Evolutionary conservation across 2,888 invertebrate species (phyloP), one percentile per base, ranked within the genome.

Genomic region (Frankliniella fusca): DNA sequence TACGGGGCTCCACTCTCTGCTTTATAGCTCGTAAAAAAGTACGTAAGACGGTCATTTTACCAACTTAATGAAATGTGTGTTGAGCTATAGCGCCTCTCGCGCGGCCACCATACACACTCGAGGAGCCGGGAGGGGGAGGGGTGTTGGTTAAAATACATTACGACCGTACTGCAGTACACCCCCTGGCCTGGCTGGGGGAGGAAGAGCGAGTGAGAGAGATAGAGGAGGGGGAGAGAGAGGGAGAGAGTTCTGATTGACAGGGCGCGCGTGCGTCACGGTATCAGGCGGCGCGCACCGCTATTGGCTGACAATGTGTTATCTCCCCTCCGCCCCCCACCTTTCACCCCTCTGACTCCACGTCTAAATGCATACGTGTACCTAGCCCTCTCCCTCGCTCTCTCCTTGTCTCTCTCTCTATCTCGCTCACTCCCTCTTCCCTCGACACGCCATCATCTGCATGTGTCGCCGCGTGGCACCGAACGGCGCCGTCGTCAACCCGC

Each of bases 291-390:
- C 54, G 54, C 54, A 54, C 54, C 20, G 70, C 70, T 23, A 76
- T 76, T 76, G 70, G 70, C 70, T 76, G 70, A 76, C 70, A 76
- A 76, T 76, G 70, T 27, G 27, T 76, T 76, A 76, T 76, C 70
- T 23, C 70, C 70, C 23, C 27, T n/a, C 61, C 61, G 61, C 61
- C 61, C 20, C 61, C 38, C 38, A 5, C 38, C 38, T 5, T 38
- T 38, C 38, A 2, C 5, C 38, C 38, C 38, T 38, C 38, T 5
- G 38, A 38, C 38, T 38, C 38, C 38, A 38, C 38, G 38, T 54
- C 54, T 20, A 20, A 54, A 54, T 54, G 54, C 54, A 54, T 54
- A 15, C 54, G 20, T 54, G 54, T 54, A 54, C 54, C 54, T 12
- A 20, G 54, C 54, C 20, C 18, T 15, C 54, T 20, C 18, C 54